Conservation (phyloP, 1,140 invertebrate species). For the Hylyphantes graminicola region DNA sequence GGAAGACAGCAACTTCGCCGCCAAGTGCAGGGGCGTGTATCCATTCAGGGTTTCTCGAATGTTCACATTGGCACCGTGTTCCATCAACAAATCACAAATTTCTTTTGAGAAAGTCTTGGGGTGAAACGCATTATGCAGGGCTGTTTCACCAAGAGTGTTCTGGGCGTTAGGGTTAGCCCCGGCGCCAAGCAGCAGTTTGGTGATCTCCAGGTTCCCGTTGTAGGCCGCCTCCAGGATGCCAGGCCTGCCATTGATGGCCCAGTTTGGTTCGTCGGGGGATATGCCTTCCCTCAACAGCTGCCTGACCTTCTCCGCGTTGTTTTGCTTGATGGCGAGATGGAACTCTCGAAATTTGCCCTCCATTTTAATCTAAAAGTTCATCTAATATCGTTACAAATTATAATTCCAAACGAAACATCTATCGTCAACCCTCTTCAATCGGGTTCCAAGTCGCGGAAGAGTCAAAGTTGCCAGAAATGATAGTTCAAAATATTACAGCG, state of each 20-base stretch:
- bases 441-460: no score
- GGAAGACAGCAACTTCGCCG: slow-evolving; percentile 19
- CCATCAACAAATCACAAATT: slow-evolving; percentile 21
- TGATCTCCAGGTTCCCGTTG: slow-evolving; percentile 3
- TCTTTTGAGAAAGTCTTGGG: slow-evolving; percentile 37
- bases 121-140: slow-evolving; percentile 46
- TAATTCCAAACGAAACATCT: no score
- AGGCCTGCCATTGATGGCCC: slow-evolving; percentile 46
- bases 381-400: no score
- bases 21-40: slow-evolving; percentile 46
- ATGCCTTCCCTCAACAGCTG: slow-evolving; percentile 37
- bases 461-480: no score
- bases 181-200: slow-evolving; percentile 77
- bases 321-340: slow-evolving; percentile 27
- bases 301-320: slow-evolving; percentile 24
- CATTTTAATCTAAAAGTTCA: no score
- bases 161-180: slow-evolving; percentile 84
- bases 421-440: no score
- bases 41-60: slow-evolving; percentile 52
- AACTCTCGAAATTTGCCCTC: slow-evolving; percentile 16
- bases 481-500: no score
- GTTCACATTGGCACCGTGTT: slow-evolving; percentile 44
- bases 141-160: slow-evolving; percentile 51
- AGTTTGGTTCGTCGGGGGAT: slow-evolving; percentile 41
- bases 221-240: slow-evolving; percentile 46